These are phyloP conservation scores for Nothura maculosa DNA, from an alignment of 2,797 vertebrate genomes.

Conservation along the genomic window DNA sequence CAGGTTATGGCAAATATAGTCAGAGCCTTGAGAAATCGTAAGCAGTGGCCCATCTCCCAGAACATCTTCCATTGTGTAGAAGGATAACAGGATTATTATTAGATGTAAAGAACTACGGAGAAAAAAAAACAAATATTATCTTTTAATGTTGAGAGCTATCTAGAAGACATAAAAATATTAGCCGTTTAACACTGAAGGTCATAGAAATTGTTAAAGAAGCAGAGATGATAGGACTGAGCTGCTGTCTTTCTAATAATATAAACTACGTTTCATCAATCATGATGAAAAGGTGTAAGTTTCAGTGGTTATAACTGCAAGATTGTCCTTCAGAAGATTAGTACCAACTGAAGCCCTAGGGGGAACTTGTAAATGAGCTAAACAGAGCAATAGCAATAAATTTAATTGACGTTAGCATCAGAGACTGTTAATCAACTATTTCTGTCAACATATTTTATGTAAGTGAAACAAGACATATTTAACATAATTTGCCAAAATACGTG, in stretches of 20 bases:
- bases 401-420: neutral
- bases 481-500: neutral
- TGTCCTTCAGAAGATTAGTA: neutral
- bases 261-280: neutral
- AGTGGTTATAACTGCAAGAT: neutral
- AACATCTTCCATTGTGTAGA: neutral
- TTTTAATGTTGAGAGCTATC: neutral
- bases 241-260: neutral
- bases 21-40: neutral
- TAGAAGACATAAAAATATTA: neutral
- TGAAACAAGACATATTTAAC: neutral
- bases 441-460: neutral
- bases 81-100: neutral
- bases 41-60: neutral
- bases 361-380: neutral
- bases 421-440: neutral
- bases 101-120: neutral
- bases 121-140: neutral
- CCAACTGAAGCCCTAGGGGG: neutral
- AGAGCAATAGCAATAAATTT: neutral
- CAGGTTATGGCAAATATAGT: neutral
- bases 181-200: neutral
- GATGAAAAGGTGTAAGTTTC: neutral
- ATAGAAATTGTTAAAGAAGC: neutral
- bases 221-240: neutral